A percentile compares a stretch with the other conserved stretches of the same genome.
Evolutionary conservation across 2,797 vertebrate genomes (phyloP).

Genomic region (Intellagama lesueurii): DNA sequence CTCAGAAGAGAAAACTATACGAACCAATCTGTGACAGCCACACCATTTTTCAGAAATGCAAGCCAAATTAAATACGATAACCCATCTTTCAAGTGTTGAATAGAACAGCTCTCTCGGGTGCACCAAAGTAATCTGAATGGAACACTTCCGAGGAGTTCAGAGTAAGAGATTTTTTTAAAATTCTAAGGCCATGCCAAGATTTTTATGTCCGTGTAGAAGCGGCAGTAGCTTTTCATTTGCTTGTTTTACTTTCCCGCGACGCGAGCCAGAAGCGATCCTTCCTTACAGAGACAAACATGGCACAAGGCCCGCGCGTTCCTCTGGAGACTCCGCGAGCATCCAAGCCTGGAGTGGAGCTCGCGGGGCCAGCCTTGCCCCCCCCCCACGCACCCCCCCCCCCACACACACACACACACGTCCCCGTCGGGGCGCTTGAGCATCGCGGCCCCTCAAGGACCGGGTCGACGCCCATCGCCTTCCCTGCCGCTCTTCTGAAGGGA

Average conservation of each 20-base stretch:
- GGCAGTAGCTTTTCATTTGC: neutral
- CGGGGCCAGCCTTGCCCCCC: neutral
- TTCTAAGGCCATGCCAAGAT: no score
- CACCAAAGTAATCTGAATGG: neutral
- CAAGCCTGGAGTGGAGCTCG: neutral
- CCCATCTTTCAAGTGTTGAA: neutral
- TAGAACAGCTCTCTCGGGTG: neutral
- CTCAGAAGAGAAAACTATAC: neutral
- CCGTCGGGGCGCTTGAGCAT: neutral
- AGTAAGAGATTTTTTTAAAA: neutral
- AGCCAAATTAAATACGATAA: neutral
- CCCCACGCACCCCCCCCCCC: no score
- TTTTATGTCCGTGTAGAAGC: neutral
- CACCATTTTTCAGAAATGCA: neutral
- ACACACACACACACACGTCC: no score
- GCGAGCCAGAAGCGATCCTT: neutral
- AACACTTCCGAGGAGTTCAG: neutral
- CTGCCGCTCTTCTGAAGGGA: neutral
- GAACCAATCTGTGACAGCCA: neutral
- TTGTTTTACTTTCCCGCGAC: neutral
- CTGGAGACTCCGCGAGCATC: neutral
- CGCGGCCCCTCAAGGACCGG: neutral
- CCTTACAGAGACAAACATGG: neutral
- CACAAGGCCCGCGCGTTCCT: neutral
- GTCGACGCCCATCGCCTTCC: neutral